Conservation (phyloP, 2,113 vertebrate genomes). For the Protomyctophum bolini region DNA sequence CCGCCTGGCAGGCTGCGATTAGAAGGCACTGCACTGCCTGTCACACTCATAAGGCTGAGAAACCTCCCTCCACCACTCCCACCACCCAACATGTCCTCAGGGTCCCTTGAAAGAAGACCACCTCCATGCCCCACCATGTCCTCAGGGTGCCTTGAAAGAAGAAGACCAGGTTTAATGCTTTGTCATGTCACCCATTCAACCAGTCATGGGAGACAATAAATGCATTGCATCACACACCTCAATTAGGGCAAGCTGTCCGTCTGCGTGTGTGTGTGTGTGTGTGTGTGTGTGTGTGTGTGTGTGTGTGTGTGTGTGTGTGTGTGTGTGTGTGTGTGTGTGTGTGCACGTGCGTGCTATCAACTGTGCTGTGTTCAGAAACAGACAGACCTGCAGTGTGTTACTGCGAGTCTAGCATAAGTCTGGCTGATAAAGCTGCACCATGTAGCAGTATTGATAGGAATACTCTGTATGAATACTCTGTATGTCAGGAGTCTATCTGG, state of each 20-base stretch:
- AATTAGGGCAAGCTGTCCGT: no score
- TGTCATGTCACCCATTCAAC: slow-evolving; percentile 26
- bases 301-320: no score
- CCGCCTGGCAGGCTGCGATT: slow-evolving; percentile 81
- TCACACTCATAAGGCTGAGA: slow-evolving; percentile 84
- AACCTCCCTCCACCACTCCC: slow-evolving; percentile 58
- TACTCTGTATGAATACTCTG: no score
- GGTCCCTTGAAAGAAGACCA: slow-evolving; percentile 46
- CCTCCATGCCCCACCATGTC: slow-evolving; percentile 56
- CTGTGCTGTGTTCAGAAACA: no score
- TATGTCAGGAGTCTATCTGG: no score
- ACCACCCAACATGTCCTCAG: slow-evolving; percentile 55
- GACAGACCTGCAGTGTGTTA: no score
- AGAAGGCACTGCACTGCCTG: slow-evolving; percentile 82
- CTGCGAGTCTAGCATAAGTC: not conserved
- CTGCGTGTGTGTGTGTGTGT: no score
- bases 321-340: no score
- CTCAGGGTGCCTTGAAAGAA: slow-evolving; percentile 51
- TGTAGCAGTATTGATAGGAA: slow-evolving; percentile 40
- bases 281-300: no score
- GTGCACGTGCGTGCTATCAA: no score
- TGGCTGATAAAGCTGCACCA: slow-evolving; percentile 26
- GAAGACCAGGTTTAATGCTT: slow-evolving; percentile 47
- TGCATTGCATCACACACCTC: slow-evolving; percentile 16
- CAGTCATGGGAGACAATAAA: slow-evolving; percentile 39